Evolutionary conservation across 1,140 invertebrate species (phyloP), one percentile per base, ranked within the genome.

Genomic region (Frieseomelitta varia): DNA sequence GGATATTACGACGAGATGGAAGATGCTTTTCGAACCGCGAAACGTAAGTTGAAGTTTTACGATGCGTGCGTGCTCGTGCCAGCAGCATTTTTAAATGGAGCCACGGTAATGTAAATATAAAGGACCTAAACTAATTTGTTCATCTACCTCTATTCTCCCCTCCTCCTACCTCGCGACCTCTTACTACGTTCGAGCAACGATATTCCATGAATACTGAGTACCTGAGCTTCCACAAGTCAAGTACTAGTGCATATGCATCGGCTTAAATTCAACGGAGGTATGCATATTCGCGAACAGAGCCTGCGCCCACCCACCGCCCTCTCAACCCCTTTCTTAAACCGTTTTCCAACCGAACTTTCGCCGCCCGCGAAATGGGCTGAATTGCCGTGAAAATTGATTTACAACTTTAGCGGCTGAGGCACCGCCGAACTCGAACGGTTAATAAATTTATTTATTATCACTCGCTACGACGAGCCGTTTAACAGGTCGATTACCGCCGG

Each of bases 121-220:
- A 69, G 73, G 79, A 81, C 78, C 82, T 91, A 90, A 92, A 91
- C 90, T 92, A 91, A 92, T 92, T 91, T 91, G 85, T 89, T 80
- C 77, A 8, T 27, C 81, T 77, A 1, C 30, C 1, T 21, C n/a
- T 21, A 67, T 63, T 72, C 75, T 63, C 67, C 34, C 56, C 74
- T 72, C 75, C 63, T 61, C 24, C 56, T 39, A 4, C 6, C 39
- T 39, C 63, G 74, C 80, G 63, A 85, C 68, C 80, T 78, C 74
- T 83, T 63, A 68, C 68, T 63, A 68, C 68, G 78, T 84, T 85
- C 77, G 67, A 85, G 73, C 76, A 87, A 89, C 86, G 88, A 92
- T 92, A 91, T 92, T 92, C 90, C 85, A 92, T 92, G 92, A 92
- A 92, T 92, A 92, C 91, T 83, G 90, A 92, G 58, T 65, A 69